Base-by-base conservation (phyloP, 2,113 vertebrate species). In the Otus sunia region DNA sequence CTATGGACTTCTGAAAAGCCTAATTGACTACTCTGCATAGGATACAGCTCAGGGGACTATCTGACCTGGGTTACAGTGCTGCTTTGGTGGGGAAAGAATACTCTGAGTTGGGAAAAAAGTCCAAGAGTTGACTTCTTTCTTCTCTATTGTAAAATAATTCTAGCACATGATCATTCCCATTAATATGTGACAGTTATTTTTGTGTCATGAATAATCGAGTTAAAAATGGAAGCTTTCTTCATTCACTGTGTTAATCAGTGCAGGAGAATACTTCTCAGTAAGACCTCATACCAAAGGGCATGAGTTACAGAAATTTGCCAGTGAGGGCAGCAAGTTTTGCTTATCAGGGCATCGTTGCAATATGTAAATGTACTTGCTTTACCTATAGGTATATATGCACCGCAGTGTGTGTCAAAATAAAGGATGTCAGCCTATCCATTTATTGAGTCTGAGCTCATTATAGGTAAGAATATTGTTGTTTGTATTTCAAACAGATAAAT, bases 211-310 rank as follows among this genome's bases (percentile, higher is more conserved):
- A 91, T 77, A 94, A 95, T 88, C 76, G 96, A 96, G 77, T 94
- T 95, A 92, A 94, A 98, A 96, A 95, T 27, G 34, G 85, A 97
- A 97, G 71, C 81, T 96, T 97, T 92, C 63, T 95, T 96, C 89
- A 89, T 96, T 95, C 87, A 74, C 90, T 84, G 62, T 95, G 77
- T 94, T 97, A 94, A 97, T 92, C 66, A 96, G 92, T 93, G 94
- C 56, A 78, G 92, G 67, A 97, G 92, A 97, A 81, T 71, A 95
- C 49, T 95, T 96, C 91, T 95, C 83, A 80, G 93, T 77, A 95
- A 96, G 95, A 90, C 79, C 79, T 95, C 81, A 86, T 92, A 91
- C 89, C 64, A 88, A 87, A 96, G 81, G 62, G 71, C 90, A 94
- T 45, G 10, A 88, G 73, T 85, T 94, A 88, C 9, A 8, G 73